These are phyloP conservation scores for Agapornis canus DNA, from an alignment of 2,797 vertebrate genomes.

Conservation along the genomic window DNA sequence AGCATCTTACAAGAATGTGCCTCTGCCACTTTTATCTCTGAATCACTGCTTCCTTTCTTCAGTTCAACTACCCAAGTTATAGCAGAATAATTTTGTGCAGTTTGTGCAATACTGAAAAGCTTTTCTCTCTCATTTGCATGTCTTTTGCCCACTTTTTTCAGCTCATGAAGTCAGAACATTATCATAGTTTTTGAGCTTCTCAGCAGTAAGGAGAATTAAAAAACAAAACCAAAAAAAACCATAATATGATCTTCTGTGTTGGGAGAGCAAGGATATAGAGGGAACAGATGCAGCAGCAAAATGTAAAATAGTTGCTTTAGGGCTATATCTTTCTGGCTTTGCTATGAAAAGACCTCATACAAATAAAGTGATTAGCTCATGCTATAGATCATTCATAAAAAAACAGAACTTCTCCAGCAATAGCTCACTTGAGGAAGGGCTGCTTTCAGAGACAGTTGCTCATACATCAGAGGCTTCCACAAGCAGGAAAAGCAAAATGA, in stretches of 20 bases:
- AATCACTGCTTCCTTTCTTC: constrained; percentile 30
- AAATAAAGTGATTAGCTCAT: constrained; percentile 9
- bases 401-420: not conserved
- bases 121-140: constrained; percentile 36
- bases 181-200: constrained; percentile 13
- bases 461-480: not conserved
- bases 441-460: not conserved
- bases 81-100: constrained; percentile 29
- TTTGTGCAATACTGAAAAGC: not conserved
- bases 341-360: not conserved
- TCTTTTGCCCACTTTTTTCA: constrained; percentile 37
- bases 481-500: not conserved
- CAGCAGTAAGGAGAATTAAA: not conserved
- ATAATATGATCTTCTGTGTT: not conserved
- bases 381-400: not conserved
- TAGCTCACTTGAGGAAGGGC: not conserved
- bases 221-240: not conserved
- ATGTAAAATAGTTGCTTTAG: constrained; percentile 16
- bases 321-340: not conserved
- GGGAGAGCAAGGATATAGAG: not conserved
- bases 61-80: not conserved
- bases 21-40: constrained; percentile 24
- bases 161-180: constrained; percentile 25
- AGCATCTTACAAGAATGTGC: not conserved
- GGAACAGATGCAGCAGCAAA: not conserved